Base-by-base conservation (phyloP, 2,113 vertebrate species). In the Muntiacus muntjak region DNA sequence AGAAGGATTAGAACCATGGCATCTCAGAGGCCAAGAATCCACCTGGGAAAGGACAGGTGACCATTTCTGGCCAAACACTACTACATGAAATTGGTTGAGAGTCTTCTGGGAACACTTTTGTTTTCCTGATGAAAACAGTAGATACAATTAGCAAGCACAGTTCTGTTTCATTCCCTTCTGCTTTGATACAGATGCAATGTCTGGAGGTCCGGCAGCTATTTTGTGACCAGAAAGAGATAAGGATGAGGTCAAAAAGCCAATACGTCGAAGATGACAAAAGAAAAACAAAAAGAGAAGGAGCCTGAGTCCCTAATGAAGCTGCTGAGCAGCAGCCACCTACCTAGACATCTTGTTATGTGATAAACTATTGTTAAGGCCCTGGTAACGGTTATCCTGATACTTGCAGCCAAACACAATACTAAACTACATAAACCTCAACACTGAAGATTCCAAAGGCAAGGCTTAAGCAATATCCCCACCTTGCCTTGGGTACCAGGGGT, bases 1-100 rank as follows among this genome's bases (percentile, higher is more conserved):
- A 8, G 47, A 62, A 74, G 81, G 88, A 91, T 97, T 40, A 98
- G 94, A 98, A 97, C 93, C 82, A 0, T 0, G 36, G 90, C 47
- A 47, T 92, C 94, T 98, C 87, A 96, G 97, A 96, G 74, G 57
- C 58, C 78, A 62, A 54, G 86, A 55, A 78, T 23, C 78, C 28
- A 28, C 90, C 47, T 5, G 4, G 62, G 50, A 55, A 84, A 96
- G 30, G 47, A 17, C 43, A 93, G 1, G 11, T 57, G 60, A 60
- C 13, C 33, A 82, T 76, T 64, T 86, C 8, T 57, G 40, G 33
- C 3, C 52, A 71, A 52, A 90, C 15, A 62, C 76, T 62, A 92
- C 1, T 50, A 92, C 1, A 11, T 87, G 30, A 90, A 78, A 67
- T 52, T 43, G 94, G 6, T 10, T 71, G 23, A 47, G 28, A 52